Evolutionary conservation across 2,888 invertebrate species (phyloP).

Genomic region (Tridacna gigas): DNA sequence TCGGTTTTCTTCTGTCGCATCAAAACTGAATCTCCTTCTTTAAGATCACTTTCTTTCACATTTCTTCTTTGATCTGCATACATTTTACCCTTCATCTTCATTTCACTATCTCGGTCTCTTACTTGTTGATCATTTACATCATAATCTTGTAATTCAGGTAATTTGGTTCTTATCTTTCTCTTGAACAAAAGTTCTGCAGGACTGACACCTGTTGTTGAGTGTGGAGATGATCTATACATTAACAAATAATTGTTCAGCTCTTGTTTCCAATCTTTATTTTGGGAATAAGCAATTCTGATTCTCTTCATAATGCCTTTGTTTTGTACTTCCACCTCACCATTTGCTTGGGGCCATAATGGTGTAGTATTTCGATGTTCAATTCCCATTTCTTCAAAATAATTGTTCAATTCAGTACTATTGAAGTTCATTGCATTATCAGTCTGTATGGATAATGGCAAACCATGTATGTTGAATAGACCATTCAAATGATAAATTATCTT

Average conservation of each 20-base stretch:
- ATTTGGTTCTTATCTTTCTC: constrained; percentile 54
- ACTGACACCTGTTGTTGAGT: constrained; percentile 51
- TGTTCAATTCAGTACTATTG: constrained; percentile 43
- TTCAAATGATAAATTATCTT: constrained; percentile 44
- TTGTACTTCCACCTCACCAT: constrained; percentile 60
- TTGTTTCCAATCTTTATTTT: constrained; percentile 42
- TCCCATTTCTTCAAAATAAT: constrained; percentile 39
- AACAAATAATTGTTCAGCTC: constrained; percentile 47
- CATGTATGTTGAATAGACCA: constrained; percentile 56
- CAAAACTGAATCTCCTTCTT: constrained; percentile 48
- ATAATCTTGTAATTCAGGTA: constrained; percentile 37
- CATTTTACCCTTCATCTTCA: constrained; percentile 41
- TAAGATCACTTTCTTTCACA: constrained; percentile 43
- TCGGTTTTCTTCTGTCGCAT: constrained; percentile 36
- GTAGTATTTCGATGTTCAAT: constrained; percentile 55
- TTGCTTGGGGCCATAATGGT: constrained; percentile 61
- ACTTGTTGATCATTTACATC: constrained; percentile 25
- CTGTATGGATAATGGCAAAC: constrained; percentile 50
- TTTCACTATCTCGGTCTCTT: constrained; percentile 39
- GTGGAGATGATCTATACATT: constrained; percentile 57
- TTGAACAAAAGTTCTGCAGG: constrained; percentile 55
- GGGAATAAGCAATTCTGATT: constrained; percentile 50
- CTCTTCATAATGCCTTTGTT: constrained; percentile 56
- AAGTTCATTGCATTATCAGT: constrained; percentile 65
- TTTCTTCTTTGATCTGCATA: constrained; percentile 45